Percentiles rank a stretch among this genome's conserved stretches.
phyloP scores from a whole-genome alignment of 1,140 invertebrate genomes.

The Rhopalosiphum maidis region DNA sequence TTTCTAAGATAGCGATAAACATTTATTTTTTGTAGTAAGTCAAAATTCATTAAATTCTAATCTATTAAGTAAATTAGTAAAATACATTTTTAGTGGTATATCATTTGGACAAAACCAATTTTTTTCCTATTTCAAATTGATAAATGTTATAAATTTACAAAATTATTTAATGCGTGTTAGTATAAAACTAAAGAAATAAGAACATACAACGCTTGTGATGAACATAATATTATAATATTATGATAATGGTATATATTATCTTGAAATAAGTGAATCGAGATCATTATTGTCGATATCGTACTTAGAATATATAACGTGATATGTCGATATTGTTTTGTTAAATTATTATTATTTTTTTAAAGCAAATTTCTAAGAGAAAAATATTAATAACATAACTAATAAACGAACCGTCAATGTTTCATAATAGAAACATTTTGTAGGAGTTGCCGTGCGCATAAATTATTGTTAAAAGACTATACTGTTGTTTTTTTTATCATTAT shows the following conservation, averaged over 20 bases:
- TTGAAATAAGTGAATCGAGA: background rate
- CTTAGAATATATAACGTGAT: background rate
- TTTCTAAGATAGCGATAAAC: background rate
- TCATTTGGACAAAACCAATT: background rate
- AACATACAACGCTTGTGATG: background rate
- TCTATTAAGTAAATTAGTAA: background rate
- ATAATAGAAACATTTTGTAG: conserved; percentile 51
- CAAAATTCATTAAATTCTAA: background rate
- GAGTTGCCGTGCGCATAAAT: conserved; percentile 40
- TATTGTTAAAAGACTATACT: conserved; percentile 25
- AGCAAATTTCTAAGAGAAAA: background rate
- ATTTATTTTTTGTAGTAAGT: background rate
- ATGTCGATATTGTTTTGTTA: background rate
- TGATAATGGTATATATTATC: background rate
- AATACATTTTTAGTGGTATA: background rate
- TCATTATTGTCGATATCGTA: background rate
- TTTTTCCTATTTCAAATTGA: background rate
- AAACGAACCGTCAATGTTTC: background rate
- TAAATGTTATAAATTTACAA: background rate
- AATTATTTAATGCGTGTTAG: background rate
- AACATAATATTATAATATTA: background rate
- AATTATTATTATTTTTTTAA: background rate
- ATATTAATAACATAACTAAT: background rate
- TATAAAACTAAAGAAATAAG: background rate
- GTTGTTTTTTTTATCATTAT: background rate